Conservation (phyloP, 2,888 invertebrate species). For the Hypomecis punctinalis region DNA sequence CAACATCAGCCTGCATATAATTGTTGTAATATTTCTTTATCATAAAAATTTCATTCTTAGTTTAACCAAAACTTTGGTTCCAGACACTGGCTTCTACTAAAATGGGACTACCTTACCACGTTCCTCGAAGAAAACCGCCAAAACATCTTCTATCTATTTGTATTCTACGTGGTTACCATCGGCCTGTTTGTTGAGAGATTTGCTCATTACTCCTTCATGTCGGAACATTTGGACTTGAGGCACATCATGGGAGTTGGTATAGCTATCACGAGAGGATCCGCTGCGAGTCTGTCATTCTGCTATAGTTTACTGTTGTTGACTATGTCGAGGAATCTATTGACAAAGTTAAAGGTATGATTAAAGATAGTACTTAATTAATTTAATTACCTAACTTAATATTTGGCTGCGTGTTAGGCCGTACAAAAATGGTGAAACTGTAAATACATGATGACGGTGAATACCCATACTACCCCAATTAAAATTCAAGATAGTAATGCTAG, state of each 20-base stretch:
- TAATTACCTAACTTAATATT: no score
- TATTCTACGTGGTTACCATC: constrained; percentile 97
- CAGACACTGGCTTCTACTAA: constrained; percentile 89
- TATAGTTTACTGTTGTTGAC: constrained; percentile 96
- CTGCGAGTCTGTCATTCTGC: constrained; percentile 97
- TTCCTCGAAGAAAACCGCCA: constrained; percentile 98
- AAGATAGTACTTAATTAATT: no score
- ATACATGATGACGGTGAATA: no score
- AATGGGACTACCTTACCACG: constrained; percentile 95
- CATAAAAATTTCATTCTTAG: neutral
- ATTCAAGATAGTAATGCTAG: no score
- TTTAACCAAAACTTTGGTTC: constrained; percentile 37
- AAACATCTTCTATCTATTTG: constrained; percentile 97
- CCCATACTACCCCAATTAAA: no score
- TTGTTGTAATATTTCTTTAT: neutral
- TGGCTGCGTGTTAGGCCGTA: no score
- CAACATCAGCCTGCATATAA: no score
- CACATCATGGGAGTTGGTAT: constrained; percentile 99
- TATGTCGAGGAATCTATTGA: constrained; percentile 96
- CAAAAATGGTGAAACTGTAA: no score
- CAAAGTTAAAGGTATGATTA: constrained; percentile 90
- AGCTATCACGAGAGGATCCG: constrained; percentile 97
- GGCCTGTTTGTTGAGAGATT: constrained; percentile 97
- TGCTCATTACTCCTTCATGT: constrained; percentile 98
- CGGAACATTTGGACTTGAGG: constrained; percentile 96